Percentiles rank a stretch among this genome's conserved stretches.
Conservation (phyloP, 2,797 vertebrate species). For the Sebastolobus alascanus region DNA sequence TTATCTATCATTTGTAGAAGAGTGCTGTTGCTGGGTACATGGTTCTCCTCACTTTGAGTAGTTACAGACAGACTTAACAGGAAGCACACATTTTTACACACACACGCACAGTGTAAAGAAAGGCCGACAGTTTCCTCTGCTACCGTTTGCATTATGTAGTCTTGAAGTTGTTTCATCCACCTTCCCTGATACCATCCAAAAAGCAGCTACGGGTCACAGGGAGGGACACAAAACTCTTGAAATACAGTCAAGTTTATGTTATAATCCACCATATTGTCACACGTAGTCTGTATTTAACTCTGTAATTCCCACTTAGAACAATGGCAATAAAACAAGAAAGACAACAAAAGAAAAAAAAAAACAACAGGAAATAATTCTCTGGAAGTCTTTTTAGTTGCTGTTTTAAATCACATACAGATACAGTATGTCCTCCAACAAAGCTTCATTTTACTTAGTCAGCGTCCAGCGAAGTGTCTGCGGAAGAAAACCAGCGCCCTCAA, state of each 20-base stretch:
- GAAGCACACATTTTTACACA: constrained; percentile 42
- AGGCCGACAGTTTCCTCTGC: constrained; percentile 49
- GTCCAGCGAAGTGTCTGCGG: constrained; percentile 54
- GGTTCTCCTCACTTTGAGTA: constrained; percentile 52
- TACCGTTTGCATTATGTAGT: constrained; percentile 42
- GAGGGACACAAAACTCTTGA: constrained; percentile 74
- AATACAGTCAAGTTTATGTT: constrained; percentile 63
- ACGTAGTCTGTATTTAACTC: constrained; percentile 74
- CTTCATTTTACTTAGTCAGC: constrained; percentile 44
- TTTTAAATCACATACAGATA: constrained; percentile 71
- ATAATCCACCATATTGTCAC: constrained; percentile 79
- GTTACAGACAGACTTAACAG: constrained; percentile 52
- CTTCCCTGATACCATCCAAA: constrained; percentile 42
- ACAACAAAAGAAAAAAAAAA: constrained; percentile 74
- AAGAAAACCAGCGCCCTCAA: constrained; percentile 50
- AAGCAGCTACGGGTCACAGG: constrained; percentile 58
- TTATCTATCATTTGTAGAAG: constrained; percentile 59
- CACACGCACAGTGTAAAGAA: constrained; percentile 48
- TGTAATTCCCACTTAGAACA: constrained; percentile 80
- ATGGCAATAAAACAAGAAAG: constrained; percentile 80
- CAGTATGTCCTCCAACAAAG: constrained; percentile 67
- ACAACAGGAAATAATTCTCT: constrained; percentile 78
- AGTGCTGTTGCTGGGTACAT: constrained; percentile 45
- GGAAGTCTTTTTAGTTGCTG: constrained; percentile 66
- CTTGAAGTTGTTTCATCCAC: constrained; percentile 33